Conservation (phyloP, 2,888 invertebrate genomes). For the Euproctis similis region DNA sequence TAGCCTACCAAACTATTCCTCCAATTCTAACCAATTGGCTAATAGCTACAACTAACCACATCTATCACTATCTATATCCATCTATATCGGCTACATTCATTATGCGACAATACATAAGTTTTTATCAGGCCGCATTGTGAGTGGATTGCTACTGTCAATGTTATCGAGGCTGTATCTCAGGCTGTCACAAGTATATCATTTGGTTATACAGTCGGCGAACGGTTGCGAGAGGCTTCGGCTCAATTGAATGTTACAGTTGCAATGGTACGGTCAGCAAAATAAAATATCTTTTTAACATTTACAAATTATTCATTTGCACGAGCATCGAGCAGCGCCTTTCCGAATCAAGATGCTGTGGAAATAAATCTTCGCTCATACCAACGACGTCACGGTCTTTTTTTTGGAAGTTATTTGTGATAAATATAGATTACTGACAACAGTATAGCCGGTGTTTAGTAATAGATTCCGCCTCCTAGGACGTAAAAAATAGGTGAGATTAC, state of each 20-base stretch:
- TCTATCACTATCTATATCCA: constrained; percentile 5
- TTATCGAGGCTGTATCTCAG: constrained; percentile 45
- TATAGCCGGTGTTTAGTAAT: too few relatives aligned
- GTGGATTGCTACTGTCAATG: constrained; percentile 41
- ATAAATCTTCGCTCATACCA: too few relatives aligned
- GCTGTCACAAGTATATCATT: constrained; percentile 62
- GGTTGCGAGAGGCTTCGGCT: constrained; percentile 29
- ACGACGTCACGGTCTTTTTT: too few relatives aligned
- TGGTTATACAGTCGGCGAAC: constrained; percentile 35
- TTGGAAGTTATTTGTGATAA: too few relatives aligned
- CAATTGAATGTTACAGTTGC: constrained; percentile 21
- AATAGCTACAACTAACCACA: constrained; percentile 1
- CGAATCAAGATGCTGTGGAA: too few relatives aligned
- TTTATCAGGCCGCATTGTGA: constrained; percentile 29
- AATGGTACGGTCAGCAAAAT: constrained; percentile 16
- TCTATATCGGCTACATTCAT: constrained; percentile 16
- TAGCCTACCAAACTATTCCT: too few relatives aligned
- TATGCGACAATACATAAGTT: constrained; percentile 24
- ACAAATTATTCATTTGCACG: too few relatives aligned
- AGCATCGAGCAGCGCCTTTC: too few relatives aligned
- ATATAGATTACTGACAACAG: too few relatives aligned
- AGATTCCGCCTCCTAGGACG: too few relatives aligned
- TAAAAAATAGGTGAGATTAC: too few relatives aligned
- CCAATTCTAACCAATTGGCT: too few relatives aligned
- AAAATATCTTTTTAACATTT: neutral